Conservation (phyloP, 2,113 vertebrate genomes). For the Dolichotis patagonum region DNA sequence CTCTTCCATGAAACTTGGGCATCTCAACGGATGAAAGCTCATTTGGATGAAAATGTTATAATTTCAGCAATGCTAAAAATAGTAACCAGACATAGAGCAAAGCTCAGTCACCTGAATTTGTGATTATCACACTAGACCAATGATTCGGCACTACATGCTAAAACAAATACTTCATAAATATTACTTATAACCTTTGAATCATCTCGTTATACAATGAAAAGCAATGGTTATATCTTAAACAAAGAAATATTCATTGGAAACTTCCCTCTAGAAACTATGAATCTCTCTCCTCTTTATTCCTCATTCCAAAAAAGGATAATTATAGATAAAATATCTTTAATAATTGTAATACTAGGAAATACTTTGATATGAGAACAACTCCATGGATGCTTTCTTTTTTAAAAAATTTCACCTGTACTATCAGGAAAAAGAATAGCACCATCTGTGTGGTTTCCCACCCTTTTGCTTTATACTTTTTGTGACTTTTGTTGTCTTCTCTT, state of each 20-base stretch:
- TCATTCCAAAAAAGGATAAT: neutral
- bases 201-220: neutral
- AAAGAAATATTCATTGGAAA: neutral
- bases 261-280: neutral
- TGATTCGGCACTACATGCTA: neutral
- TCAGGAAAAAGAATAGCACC: neutral
- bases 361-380: neutral
- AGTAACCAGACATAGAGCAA: slow-evolving; percentile 64
- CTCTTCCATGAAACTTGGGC: slow-evolving; percentile 75
- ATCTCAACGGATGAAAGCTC: slow-evolving; percentile 77
- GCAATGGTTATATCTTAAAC: neutral
- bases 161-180: slow-evolving; percentile 25
- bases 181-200: neutral
- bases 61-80: slow-evolving; percentile 70
- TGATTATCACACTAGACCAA: neutral
- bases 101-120: slow-evolving; percentile 50
- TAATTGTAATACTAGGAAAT: neutral
- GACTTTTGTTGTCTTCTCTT: neutral
- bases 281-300: fast-evolving
- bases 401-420: neutral
- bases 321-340: neutral
- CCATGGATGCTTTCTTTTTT: neutral
- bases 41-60: slow-evolving; percentile 74
- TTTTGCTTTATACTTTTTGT: neutral
- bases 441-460: neutral